Percentiles rank a stretch among this genome's conserved stretches.
Evolutionary conservation across 2,113 vertebrate genomes (phyloP).

Genomic region (Columba livia): DNA sequence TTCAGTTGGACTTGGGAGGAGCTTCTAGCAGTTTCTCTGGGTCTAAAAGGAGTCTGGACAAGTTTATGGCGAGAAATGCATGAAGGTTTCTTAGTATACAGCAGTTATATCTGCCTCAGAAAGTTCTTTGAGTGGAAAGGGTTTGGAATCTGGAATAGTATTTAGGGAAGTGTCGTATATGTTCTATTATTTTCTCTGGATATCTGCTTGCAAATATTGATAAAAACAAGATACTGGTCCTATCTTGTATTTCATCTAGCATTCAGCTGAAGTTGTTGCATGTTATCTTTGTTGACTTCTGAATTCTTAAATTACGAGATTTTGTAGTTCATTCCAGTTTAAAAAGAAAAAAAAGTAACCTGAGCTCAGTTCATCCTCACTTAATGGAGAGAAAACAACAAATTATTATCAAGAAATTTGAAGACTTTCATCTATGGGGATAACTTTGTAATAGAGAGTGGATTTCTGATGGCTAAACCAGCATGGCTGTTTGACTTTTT

Average conservation of each 20-base stretch:
- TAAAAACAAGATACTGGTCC: background rate
- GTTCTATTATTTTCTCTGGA: background rate
- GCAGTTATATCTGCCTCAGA: background rate
- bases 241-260: background rate
- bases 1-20: too few relatives aligned
- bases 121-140: background rate
- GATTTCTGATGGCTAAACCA: constrained; percentile 59
- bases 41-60: background rate
- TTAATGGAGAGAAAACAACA: background rate
- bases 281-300: background rate
- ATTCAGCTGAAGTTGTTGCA: background rate
- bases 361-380: background rate
- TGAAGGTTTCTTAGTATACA: background rate
- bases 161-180: background rate
- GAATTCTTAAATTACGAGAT: background rate
- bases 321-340: background rate
- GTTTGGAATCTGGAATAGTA: background rate
- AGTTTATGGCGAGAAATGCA: background rate
- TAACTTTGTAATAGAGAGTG: constrained; percentile 17
- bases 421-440: background rate
- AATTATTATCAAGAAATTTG: background rate
- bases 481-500: constrained; percentile 6
- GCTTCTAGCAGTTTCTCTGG: background rate
- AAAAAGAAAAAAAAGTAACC: background rate
- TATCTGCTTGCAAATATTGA: background rate